These are phyloP conservation scores for Fregetta grallaria DNA, from an alignment of 2,113 vertebrate genomes.

Conservation along the genomic window DNA sequence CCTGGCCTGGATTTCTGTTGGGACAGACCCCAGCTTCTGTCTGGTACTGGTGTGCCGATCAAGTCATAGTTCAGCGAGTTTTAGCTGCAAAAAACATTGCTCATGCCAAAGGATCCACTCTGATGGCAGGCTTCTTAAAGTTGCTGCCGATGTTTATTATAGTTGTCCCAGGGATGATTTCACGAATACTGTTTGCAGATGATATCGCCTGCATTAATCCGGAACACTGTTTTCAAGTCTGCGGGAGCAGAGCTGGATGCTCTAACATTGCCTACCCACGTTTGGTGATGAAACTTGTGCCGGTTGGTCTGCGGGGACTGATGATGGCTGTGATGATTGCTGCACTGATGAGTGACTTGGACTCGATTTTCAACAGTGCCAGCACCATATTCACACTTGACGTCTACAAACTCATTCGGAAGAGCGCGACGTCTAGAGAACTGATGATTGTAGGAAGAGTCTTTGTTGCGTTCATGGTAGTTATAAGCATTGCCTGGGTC, in stretches of 20 bases:
- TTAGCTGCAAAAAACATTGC: constrained; percentile 94
- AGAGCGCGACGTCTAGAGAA: constrained; percentile 83
- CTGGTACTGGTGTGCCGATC: constrained; percentile 99
- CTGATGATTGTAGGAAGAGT: constrained; percentile 90
- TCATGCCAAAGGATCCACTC: constrained; percentile 93
- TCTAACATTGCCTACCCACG: constrained; percentile 98
- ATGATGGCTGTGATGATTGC: constrained; percentile 99
- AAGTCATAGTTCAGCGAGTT: constrained; percentile 97
- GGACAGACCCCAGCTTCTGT: constrained; percentile 98
- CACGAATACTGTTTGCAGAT: constrained; percentile 89
- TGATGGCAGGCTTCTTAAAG: constrained; percentile 96
- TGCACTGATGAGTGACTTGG: constrained; percentile 97
- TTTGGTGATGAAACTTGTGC: constrained; percentile 93
- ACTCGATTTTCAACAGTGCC: constrained; percentile 98
- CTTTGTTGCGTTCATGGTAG: constrained; percentile 94
- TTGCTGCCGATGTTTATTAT: constrained; percentile 97
- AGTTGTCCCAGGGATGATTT: constrained; percentile 98
- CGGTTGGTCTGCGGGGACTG: constrained; percentile 91
- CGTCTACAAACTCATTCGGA: constrained; percentile 88
- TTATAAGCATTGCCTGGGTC: constrained; percentile 95
- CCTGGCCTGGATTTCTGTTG: constrained; percentile 95
- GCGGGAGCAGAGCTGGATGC: constrained; percentile 93
- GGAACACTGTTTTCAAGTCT: constrained; percentile 95
- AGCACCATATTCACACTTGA: constrained; percentile 99
- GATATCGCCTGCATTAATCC: constrained; percentile 95